phyloP scores from a whole-genome alignment of 2,797 vertebrate genomes.

The Glyptemys insculpta region DNA sequence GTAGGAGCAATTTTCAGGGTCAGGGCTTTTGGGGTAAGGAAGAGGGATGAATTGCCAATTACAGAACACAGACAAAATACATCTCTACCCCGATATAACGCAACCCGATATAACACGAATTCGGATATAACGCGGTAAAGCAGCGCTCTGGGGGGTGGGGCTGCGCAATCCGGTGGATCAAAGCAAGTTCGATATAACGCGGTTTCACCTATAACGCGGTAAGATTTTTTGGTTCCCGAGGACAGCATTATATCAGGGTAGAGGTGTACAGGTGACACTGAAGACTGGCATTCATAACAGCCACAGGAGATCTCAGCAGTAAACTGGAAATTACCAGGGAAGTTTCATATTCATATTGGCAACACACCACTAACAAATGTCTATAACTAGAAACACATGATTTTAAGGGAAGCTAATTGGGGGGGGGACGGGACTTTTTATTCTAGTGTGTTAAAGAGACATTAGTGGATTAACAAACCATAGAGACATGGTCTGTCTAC shows the following conservation, averaged over 20 bases:
- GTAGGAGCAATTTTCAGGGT: accelerated
- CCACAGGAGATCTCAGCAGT: accelerated
- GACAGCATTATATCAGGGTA: too few relatives aligned
- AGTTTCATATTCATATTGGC: not conserved
- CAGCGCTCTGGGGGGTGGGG: too few relatives aligned
- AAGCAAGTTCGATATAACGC: too few relatives aligned
- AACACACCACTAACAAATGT: accelerated
- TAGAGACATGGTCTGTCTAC: not conserved
- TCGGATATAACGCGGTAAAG: too few relatives aligned
- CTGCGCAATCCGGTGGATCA: too few relatives aligned
- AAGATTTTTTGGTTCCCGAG: too few relatives aligned
- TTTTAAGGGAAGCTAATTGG: not conserved
- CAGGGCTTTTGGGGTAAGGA: not conserved
- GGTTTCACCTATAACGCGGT: too few relatives aligned
- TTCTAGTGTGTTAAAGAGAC: not conserved
- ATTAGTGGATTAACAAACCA: not conserved
- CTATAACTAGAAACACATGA: accelerated
- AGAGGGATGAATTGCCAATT: accelerated
- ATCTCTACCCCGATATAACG: too few relatives aligned
- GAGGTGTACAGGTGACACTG: too few relatives aligned
- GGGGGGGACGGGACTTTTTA: too few relatives aligned
- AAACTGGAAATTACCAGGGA: not conserved
- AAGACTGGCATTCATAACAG: not conserved
- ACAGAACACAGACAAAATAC: accelerated
- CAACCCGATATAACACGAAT: too few relatives aligned